These are phyloP conservation scores for Cotesia glomerata DNA, from an alignment of 1,140 invertebrate species.

Conservation along the genomic window DNA sequence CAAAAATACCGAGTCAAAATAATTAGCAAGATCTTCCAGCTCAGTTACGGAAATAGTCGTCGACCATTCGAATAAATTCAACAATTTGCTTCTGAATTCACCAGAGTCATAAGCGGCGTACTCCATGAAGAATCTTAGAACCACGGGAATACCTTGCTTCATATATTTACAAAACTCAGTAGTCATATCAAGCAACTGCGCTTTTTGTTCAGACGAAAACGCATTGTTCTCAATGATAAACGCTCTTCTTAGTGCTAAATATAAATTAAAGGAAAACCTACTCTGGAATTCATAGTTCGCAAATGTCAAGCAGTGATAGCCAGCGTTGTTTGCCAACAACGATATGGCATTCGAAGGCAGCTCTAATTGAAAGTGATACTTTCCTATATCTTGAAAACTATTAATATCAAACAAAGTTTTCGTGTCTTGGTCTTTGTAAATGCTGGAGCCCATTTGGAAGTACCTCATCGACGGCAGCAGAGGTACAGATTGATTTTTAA, in stretches of 20 bases:
- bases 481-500: conserved; percentile 32
- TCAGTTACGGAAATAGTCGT: conserved; percentile 46
- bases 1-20: conserved; percentile 49
- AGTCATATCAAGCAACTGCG: conserved; percentile 50
- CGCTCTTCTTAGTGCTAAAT: conserved; percentile 51
- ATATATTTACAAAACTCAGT: conserved; percentile 54
- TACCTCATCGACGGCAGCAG: conserved; percentile 53
- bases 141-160: conserved; percentile 56
- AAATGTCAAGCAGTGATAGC: conserved; percentile 56
- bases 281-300: conserved; percentile 52
- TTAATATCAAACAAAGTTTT: conserved; percentile 55
- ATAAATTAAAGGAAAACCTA: conserved; percentile 59
- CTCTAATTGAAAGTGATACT: conserved; percentile 47
- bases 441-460: conserved; percentile 51
- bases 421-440: conserved; percentile 44
- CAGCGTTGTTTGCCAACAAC: conserved; percentile 51
- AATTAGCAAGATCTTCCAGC: conserved; percentile 42
- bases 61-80: conserved; percentile 53
- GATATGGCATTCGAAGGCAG: conserved; percentile 55
- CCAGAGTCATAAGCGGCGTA: conserved; percentile 48
- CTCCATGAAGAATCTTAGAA: conserved; percentile 53
- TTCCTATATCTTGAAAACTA: conserved; percentile 50
- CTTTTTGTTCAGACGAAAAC: conserved; percentile 48
- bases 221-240: conserved; percentile 50
- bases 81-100: conserved; percentile 44